phyloP scores from a whole-genome alignment of 1,140 invertebrate species.

The Gryllus bimaculatus region DNA sequence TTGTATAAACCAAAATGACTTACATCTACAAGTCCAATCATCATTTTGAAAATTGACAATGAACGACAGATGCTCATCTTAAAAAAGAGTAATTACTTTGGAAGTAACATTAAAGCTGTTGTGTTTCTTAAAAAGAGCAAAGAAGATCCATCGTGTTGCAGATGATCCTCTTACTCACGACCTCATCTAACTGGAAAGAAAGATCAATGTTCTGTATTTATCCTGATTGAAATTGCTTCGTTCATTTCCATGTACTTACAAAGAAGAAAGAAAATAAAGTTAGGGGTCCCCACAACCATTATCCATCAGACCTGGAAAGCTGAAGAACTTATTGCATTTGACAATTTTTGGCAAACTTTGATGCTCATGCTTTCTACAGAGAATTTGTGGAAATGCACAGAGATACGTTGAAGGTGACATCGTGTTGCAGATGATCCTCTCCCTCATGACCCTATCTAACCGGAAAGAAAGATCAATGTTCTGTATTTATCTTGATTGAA shows the following conservation, averaged over 20 bases:
- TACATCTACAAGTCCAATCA: not conserved
- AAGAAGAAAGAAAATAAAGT: not conserved
- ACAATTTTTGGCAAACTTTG: not conserved
- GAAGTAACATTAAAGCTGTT: slow-evolving; percentile 3
- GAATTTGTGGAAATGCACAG: not conserved
- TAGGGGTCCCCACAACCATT: not conserved
- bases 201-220: no score
- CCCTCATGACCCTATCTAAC: not conserved
- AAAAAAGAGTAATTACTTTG: not conserved
- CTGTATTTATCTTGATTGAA: not conserved
- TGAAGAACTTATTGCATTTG: not conserved
- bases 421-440: not conserved
- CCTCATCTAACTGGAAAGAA: no score
- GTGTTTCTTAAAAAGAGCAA: not conserved
- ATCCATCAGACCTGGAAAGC: not conserved
- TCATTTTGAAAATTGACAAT: not conserved
- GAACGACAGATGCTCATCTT: not conserved
- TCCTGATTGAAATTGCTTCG: no score
- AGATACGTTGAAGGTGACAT: not conserved
- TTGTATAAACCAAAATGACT: not conserved
- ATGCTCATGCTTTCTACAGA: not conserved
- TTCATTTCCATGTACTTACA: no score
- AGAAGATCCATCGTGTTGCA: no score
- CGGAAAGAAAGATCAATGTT: not conserved
- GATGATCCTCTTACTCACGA: no score